Base-by-base conservation (phyloP, 2,113 vertebrate genomes). In the Mustela lutreola region DNA sequence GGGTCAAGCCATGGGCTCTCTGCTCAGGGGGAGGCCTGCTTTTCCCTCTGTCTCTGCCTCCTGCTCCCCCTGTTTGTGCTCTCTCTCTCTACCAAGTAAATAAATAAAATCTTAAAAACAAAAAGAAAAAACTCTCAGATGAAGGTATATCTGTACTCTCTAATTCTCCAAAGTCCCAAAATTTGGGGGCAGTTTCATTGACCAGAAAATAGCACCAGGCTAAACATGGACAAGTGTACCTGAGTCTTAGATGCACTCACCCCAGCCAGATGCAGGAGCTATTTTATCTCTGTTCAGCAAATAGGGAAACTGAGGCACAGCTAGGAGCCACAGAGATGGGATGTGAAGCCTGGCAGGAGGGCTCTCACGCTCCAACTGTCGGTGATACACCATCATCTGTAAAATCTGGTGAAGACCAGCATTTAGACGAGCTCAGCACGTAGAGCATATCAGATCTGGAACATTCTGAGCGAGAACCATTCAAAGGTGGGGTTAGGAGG, bases 221-320 rank as follows among this genome's bases (percentile, higher is more conserved):
- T 45, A 8, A 76, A 71, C 19, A n/a, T 7, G 26, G 36, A 5
- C 0, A 50, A 48, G 11, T 22, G 33, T 1, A 28, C 12, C 7
- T 21, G 15, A 18, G 36, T 45, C 58, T 16, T 33, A 19, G 5
- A 15, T 1, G 4, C 7, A 12, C 42, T 26, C 48, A 48, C 56
- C 5, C 60, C 0, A 1, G 11, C 28, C 42, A 31, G 11, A 8
- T 0, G 22, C 19, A 28, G 7, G 1, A 39, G 14, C 3, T 12
- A 9, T 12, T n/a, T 19, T 11, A 2, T 56, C 50, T 12, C n/a
- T 0, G 0, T n/a, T 85, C 7, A 89, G n/a, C 8, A 33, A 39
- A 18, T 19, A 65, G 33, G 78, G 67, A 83, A 85, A 88, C 81
- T 15, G 63, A 97, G 94, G 67, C 75, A 71, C 15, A 15, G 33